phyloP scores from a whole-genome alignment of 2,113 vertebrate genomes.

The rabbit (Oryctolagus cuniculus) region DNA sequence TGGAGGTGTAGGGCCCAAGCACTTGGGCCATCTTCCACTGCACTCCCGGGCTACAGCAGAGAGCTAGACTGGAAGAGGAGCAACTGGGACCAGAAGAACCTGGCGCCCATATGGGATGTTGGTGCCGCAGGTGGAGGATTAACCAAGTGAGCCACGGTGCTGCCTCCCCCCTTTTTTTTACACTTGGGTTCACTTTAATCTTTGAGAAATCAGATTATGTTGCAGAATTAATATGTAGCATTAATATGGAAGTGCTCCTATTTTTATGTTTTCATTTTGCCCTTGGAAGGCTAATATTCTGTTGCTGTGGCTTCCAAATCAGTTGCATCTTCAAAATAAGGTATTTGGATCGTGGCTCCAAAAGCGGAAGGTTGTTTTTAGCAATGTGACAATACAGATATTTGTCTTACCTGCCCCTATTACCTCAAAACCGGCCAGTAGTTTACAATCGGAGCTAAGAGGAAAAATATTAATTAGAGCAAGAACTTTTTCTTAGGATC shows the following conservation, averaged over 20 bases:
- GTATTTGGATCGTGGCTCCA: background rate
- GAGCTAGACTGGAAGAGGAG: too few species aligned
- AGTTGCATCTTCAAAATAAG: background rate
- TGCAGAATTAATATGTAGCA: background rate
- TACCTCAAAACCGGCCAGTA: background rate
- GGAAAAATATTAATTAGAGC: background rate
- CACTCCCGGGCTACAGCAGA: too few species aligned
- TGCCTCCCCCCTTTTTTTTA: too few species aligned
- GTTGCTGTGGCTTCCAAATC: background rate
- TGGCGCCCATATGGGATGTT: too few species aligned
- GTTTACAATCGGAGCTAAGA: background rate
- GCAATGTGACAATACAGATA: background rate
- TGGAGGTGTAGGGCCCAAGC: too few species aligned
- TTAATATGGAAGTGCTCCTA: background rate
- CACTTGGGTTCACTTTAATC: background rate
- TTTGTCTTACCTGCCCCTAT: background rate
- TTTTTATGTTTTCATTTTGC: background rate
- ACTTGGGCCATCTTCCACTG: too few species aligned
- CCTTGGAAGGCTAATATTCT: background rate
- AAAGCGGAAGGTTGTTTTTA: background rate
- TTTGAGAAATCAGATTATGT: background rate
- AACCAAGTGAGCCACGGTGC: too few species aligned
- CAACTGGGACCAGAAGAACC: too few species aligned
- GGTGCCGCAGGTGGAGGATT: too few species aligned
- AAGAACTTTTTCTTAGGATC: background rate